Conservation (phyloP, 1,140 invertebrate species). For the Heliconius himera region DNA sequence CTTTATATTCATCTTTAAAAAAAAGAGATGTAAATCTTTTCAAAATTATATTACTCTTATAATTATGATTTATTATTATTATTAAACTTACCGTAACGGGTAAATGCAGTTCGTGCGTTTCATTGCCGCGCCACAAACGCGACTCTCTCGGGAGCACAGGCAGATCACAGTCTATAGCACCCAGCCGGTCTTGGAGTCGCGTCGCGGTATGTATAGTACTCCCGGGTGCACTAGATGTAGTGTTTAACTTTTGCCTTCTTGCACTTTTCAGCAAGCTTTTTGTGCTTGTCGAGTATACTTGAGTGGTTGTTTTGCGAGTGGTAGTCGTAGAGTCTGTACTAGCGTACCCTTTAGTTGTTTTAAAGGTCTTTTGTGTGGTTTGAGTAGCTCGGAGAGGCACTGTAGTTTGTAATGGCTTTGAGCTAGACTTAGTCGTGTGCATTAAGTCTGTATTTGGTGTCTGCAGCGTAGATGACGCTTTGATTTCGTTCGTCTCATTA, state of each 20-base stretch:
- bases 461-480: slow-evolving; percentile 39
- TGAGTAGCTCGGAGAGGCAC: slow-evolving; percentile 50
- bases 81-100: slow-evolving; percentile 83
- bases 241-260: slow-evolving; percentile 72
- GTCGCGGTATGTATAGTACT: slow-evolving; percentile 54
- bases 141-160: slow-evolving; percentile 83
- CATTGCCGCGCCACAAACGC: slow-evolving; percentile 85
- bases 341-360: slow-evolving; percentile 60
- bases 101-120: slow-evolving; percentile 85
- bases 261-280: slow-evolving; percentile 67
- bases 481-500: slow-evolving; percentile 48
- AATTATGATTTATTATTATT: too few relatives aligned
- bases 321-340: slow-evolving; percentile 53
- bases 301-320: slow-evolving; percentile 55
- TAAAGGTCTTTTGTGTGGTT: slow-evolving; percentile 63
- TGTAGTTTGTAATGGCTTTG: slow-evolving; percentile 56
- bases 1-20: too few relatives aligned
- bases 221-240: slow-evolving; percentile 59
- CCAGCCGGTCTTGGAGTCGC: slow-evolving; percentile 82
- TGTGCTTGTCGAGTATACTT: slow-evolving; percentile 60
- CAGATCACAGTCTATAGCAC: slow-evolving; percentile 83
- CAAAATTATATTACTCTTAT: too few relatives aligned
- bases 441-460: slow-evolving; percentile 46
- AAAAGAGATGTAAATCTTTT: too few relatives aligned
- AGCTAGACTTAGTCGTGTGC: slow-evolving; percentile 46